phyloP scores from a whole-genome alignment of 1,140 invertebrate genomes.

The Aphis gossypii region DNA sequence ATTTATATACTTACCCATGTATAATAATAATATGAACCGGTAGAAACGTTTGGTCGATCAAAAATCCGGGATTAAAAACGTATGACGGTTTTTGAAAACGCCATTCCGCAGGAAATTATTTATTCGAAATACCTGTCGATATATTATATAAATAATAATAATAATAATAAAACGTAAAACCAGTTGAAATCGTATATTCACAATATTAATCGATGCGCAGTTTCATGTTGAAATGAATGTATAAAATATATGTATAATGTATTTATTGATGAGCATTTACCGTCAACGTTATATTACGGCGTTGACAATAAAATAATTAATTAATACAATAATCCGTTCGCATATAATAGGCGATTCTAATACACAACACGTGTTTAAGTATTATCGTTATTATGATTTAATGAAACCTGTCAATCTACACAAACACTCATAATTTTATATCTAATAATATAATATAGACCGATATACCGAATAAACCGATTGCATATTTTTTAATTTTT shows the following conservation, averaged over 20 bases:
- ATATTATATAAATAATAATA: background rate
- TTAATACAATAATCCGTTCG: background rate
- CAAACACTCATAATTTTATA: background rate
- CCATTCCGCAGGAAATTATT: background rate
- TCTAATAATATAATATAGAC: background rate
- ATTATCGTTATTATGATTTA: background rate
- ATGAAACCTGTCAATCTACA: background rate
- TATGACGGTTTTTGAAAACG: background rate
- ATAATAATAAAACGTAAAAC: background rate
- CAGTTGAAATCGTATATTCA: background rate
- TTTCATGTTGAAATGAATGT: background rate
- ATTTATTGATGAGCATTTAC: background rate
- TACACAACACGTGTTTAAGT: background rate
- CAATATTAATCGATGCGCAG: background rate
- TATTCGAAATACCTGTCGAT: background rate
- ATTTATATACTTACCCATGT: background rate
- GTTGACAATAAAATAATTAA: background rate
- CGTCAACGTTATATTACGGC: background rate
- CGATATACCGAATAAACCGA: too few relatives aligned
- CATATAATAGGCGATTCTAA: background rate
- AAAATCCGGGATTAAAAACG: background rate
- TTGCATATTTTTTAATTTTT: background rate
- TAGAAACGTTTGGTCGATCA: background rate
- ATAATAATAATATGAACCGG: background rate
- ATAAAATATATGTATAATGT: background rate